Conservation (phyloP, 2,113 vertebrate species). For the Campylorhamphus procurvoides region DNA sequence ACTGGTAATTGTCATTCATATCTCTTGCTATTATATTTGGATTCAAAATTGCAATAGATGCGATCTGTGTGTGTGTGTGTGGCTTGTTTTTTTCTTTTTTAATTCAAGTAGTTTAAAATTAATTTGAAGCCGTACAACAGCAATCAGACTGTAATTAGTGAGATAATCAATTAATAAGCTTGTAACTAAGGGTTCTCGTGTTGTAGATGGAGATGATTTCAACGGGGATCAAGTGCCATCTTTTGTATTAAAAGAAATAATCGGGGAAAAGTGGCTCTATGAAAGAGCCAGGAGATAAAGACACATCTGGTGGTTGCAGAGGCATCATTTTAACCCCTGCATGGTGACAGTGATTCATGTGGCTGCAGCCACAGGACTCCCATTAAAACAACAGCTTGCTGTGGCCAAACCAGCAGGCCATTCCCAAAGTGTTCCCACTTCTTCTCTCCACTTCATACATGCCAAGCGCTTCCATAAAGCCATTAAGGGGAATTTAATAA, state of each 20-base stretch:
- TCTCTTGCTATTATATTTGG: constrained; percentile 42
- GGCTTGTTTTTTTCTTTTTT: background rate
- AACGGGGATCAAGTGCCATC: background rate
- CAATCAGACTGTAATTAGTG: constrained; percentile 43
- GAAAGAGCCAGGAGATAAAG: background rate
- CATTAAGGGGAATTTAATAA: constrained; percentile 36
- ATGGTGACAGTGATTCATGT: background rate
- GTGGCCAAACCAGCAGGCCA: background rate
- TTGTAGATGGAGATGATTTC: constrained; percentile 6
- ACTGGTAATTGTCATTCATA: constrained; percentile 21
- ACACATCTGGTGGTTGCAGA: background rate
- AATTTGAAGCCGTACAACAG: background rate
- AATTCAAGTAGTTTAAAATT: constrained; percentile 33
- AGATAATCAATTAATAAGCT: constrained; percentile 62
- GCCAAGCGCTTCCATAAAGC: constrained; percentile 10
- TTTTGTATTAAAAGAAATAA: background rate
- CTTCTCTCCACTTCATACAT: background rate
- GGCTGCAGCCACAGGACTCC: background rate
- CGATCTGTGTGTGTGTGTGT: background rate
- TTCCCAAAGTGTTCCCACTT: background rate
- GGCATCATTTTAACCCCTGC: background rate
- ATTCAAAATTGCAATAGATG: constrained; percentile 37
- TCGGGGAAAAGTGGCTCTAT: background rate
- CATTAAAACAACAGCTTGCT: constrained; percentile 28
- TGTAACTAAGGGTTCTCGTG: constrained; percentile 1